A percentile compares a stretch with the other conserved stretches of the same genome.
These are phyloP conservation scores for Notamacropus eugenii DNA, from an alignment of 2,797 vertebrate genomes.

Conservation along the genomic window DNA sequence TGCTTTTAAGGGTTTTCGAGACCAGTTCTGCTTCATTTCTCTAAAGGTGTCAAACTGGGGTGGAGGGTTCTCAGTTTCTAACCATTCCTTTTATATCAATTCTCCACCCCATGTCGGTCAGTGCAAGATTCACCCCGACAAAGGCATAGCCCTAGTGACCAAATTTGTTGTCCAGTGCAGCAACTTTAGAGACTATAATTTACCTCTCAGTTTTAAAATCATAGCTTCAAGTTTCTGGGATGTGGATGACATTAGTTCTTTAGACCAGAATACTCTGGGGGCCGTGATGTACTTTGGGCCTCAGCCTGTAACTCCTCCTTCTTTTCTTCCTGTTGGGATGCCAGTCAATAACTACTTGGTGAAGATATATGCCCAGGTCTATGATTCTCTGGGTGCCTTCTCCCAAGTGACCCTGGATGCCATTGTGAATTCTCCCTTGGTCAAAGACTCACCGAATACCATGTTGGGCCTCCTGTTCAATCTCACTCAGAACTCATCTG, in stretches of 20 bases:
- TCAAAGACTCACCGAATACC: rapidly evolving
- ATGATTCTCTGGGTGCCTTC: constrained; percentile 73
- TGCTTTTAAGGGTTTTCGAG: constrained; percentile 68
- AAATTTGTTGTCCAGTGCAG: constrained; percentile 81
- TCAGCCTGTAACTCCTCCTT: constrained; percentile 65
- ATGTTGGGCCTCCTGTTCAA: constrained; percentile 56
- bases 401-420: constrained; percentile 72
- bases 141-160: constrained; percentile 77
- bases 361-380: constrained; percentile 75
- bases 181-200: constrained; percentile 76
- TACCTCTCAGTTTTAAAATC: constrained; percentile 84
- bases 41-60: constrained; percentile 69
- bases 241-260: constrained; percentile 70
- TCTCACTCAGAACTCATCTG: neutral
- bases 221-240: constrained; percentile 64
- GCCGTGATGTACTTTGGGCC: constrained; percentile 79
- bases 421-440: constrained; percentile 23
- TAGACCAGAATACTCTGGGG: constrained; percentile 80
- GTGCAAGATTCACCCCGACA: constrained; percentile 73
- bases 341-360: constrained; percentile 48
- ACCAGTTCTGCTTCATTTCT: constrained; percentile 58
- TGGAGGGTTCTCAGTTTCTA: constrained; percentile 30
- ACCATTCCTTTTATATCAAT: constrained; percentile 71
- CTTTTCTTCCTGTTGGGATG: constrained; percentile 80
- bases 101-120: constrained; percentile 62